Conservation (phyloP, 2,797 vertebrate species). For the Xyrichtys novacula region DNA sequence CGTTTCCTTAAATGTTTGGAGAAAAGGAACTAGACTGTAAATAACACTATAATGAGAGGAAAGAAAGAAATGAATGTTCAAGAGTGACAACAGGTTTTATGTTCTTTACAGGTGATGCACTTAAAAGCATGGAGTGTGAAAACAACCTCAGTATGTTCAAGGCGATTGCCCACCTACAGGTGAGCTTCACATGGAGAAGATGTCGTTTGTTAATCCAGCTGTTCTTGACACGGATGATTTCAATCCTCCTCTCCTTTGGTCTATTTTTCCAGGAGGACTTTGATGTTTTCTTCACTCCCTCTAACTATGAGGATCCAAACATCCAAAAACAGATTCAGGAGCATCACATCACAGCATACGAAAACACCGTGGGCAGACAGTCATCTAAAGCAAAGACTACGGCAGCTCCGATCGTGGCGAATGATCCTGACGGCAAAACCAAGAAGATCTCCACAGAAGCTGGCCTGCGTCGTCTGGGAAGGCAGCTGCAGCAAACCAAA, state of each 20-base stretch:
- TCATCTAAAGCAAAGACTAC: slow-evolving; percentile 57
- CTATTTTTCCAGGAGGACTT: slow-evolving; percentile 88
- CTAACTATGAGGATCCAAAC: slow-evolving; percentile 86
- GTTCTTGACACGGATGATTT: not conserved
- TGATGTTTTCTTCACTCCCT: slow-evolving; percentile 89
- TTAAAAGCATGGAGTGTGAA: slow-evolving; percentile 89
- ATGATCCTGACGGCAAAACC: slow-evolving; percentile 71
- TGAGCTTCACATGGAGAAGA: slow-evolving; percentile 24
- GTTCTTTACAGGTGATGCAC: slow-evolving; percentile 81
- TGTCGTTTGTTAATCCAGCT: not conserved
- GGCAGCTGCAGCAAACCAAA: slow-evolving; percentile 87
- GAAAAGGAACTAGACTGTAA: not conserved
- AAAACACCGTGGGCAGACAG: slow-evolving; percentile 72
- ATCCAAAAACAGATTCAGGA: slow-evolving; percentile 87
- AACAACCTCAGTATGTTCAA: slow-evolving; percentile 89
- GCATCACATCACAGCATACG: slow-evolving; percentile 87
- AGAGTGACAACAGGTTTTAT: slow-evolving; percentile 4
- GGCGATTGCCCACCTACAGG: slow-evolving; percentile 90
- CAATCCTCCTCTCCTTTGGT: not conserved
- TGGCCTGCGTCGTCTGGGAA: slow-evolving; percentile 86
- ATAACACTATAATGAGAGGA: no score
- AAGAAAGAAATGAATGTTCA: not conserved
- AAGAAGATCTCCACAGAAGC: slow-evolving; percentile 79
- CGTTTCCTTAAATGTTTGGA: no score
- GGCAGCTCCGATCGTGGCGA: slow-evolving; percentile 46